Evolutionary conservation across 30 jellyfish, hydroid and myxozoan genomes (phyloP).

Genomic region (Morbakka virulenta): DNA sequence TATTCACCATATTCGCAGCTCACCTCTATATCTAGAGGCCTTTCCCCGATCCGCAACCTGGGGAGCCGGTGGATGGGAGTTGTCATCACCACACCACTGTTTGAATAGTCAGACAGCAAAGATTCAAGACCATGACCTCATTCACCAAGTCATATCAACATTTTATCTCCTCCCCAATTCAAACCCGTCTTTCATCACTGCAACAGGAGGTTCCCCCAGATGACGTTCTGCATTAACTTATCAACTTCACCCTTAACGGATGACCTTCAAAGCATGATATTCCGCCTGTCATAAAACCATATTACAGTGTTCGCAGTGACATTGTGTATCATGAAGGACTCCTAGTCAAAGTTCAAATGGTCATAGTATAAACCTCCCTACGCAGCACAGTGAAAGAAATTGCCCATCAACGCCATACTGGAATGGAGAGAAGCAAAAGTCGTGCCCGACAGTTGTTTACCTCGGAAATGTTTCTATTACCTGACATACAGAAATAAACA

Average conservation of each 20-base stretch:
- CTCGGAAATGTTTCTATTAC: slow-evolving; percentile 40
- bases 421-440: slow-evolving; percentile 33
- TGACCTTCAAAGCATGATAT: slow-evolving; percentile 28
- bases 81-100: too few species aligned
- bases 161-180: slow-evolving; percentile 35
- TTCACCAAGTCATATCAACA: slow-evolving; percentile 1
- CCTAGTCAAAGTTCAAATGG: slow-evolving; percentile 43
- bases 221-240: slow-evolving; percentile 13
- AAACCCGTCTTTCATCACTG: slow-evolving; percentile 15
- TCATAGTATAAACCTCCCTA: slow-evolving; percentile 30
- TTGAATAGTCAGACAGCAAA: slow-evolving; percentile 52
- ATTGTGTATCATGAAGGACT: slow-evolving; percentile 24
- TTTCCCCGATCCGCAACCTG: too few species aligned
- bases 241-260: slow-evolving; percentile 24
- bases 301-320: slow-evolving; percentile 32
- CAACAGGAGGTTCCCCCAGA: slow-evolving; percentile 24
- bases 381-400: slow-evolving; percentile 22
- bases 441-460: slow-evolving; percentile 29
- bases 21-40: too few species aligned
- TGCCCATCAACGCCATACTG: slow-evolving; percentile 34
- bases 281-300: slow-evolving; percentile 16
- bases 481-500: slow-evolving; percentile 24
- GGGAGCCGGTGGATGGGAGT: too few species aligned
- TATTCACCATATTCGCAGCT: too few species aligned
- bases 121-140: slow-evolving; percentile 48